Base-by-base conservation (phyloP, 2,888 invertebrate genomes). In the Eristalis intricaria region DNA sequence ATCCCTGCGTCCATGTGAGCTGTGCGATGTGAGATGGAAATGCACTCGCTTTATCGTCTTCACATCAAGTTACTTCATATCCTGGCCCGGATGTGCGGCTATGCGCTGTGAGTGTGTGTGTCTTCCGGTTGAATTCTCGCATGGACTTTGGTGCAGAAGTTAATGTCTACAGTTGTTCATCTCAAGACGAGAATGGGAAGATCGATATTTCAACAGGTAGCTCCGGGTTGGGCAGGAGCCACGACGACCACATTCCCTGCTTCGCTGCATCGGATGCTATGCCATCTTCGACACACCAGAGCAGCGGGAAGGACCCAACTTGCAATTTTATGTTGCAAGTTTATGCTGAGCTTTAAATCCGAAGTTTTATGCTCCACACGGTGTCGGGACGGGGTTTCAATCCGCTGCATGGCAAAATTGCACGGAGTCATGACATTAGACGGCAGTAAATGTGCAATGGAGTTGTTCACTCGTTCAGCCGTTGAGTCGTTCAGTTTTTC, bases 151-250 rank as follows among this genome's bases (percentile, higher is more conserved):
- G 56, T 63, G 75, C 66, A 58, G 75, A 79, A 87, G 68, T 83
- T 87, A 87, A 87, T 84, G 73, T 58, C 73, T 78, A 73, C 76
- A 87, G 79, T 87, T 83, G 86, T 80, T 87, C 84, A 73, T 84
- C 73, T 58, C 68, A 73, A 69, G 83, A 80, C 38, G 68, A 80
- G 76, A 32, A 23, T 70, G 35, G 13, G n/a, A 22, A 64, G 76
- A 84, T 80, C 88, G 80, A 81, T 88, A 80, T 76, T 84, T 84
- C 88, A 88, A 88, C 88, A 88, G 88, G 88, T 88, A 77, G 70
- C 65, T 65, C 66, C 38, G 35, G 26, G 13, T 26, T 26, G 15
- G n/a, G 8, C n/a, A 32, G 15, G 7, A 63, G 68, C 63, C 38
- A 15, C 35, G 29, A 7, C 15, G 10, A 11, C 50, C 29, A 13